Evolutionary conservation across 2,888 invertebrate genomes (phyloP).

Genomic region (Mactromeris polynyma): DNA sequence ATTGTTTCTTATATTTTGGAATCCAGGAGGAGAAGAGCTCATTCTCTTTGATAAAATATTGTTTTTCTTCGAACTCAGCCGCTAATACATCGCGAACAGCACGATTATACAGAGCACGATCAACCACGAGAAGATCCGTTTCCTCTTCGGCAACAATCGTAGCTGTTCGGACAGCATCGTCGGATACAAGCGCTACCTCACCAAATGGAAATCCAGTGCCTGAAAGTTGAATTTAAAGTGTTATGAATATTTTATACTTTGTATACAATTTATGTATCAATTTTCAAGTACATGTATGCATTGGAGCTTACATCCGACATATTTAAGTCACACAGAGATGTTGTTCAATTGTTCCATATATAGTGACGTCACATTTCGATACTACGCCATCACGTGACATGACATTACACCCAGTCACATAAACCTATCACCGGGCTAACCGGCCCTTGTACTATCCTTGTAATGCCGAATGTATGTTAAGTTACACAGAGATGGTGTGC

Average conservation of each 20-base stretch:
- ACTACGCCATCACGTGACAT: too few relatives aligned
- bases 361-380: too few relatives aligned
- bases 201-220: conserved; percentile 86
- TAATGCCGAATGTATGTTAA: too few relatives aligned
- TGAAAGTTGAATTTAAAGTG: conserved; percentile 49
- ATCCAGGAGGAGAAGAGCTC: conserved; percentile 85
- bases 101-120: conserved; percentile 84
- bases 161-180: conserved; percentile 85
- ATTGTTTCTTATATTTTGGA: conserved; percentile 85
- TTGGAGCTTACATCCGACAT: too few relatives aligned
- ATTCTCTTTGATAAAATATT: conserved; percentile 82
- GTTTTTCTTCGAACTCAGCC: conserved; percentile 85
- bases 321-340: too few relatives aligned
- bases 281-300: too few relatives aligned
- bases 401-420: too few relatives aligned
- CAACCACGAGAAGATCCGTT: conserved; percentile 86
- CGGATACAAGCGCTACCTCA: conserved; percentile 86
- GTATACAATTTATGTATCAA: too few relatives aligned
- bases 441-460: too few relatives aligned
- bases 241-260: neutral
- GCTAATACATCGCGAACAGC: conserved; percentile 84
- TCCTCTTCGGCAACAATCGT: conserved; percentile 85
- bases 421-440: too few relatives aligned
- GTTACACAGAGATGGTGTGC: too few relatives aligned
- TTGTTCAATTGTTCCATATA: too few relatives aligned